Evolutionary conservation across 1,140 invertebrate genomes (phyloP), one percentile per base, ranked within the genome.

Genomic region (Cataglyphis hispanica): DNA sequence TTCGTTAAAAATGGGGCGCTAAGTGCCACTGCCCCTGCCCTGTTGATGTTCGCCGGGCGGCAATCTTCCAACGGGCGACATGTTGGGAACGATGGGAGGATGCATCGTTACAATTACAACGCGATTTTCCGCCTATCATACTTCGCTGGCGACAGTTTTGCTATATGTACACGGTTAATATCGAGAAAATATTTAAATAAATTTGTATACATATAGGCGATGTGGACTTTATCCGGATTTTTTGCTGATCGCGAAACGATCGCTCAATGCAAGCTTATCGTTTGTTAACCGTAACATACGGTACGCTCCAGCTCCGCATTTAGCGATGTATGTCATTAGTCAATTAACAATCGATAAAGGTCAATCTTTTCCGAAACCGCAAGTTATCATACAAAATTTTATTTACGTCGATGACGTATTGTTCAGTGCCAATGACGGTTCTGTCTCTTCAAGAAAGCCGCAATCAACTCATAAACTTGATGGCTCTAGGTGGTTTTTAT

Each of bases 141-240:
- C 2, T 60, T 0, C 37, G 67, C 3, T 70, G 67, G 46, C 1
- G 67, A 50, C 43, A 27, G 10, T 70, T 61, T 13, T 40, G 58
- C 0, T 83, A 46, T 8, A 56, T 72, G 0, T 83, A 50, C 13
- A 72, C 40, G 13, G 58, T 58, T 3, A 56, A 83, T 13, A 63
- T 72, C 0, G 67, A 37, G 10, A 83, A 83, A 16, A 80, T 80
- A 64, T 80, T 69, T 5, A 25, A 64, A 40, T 64, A 80, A 8
- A 80, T 67, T 3, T 31, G 69, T 1, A 16, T 83, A 1, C 19
- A 72, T 53, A 25, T 3, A 3, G 43, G 27, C 1, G 58, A 83
- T 13, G 22, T 16, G 1, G 8, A 70, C 10, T 70, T 50, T 16
- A 0, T 2, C 2, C 11, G 46, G 1, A 50, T 70, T 10, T 3